These are phyloP conservation scores for Ardeotis arabs DNA, from an alignment of 2,113 vertebrate species.

Conservation along the genomic window DNA sequence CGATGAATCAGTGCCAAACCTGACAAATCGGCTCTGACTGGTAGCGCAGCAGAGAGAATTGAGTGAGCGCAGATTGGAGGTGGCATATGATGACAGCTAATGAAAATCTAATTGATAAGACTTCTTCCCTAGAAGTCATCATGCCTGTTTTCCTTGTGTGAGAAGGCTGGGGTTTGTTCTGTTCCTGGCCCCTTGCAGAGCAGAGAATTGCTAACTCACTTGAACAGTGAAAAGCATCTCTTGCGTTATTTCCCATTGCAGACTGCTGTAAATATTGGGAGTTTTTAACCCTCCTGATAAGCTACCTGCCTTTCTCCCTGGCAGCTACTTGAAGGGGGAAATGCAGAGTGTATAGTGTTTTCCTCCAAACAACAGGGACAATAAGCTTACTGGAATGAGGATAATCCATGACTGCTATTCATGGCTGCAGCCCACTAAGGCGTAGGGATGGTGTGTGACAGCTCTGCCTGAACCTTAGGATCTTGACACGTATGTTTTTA, in stretches of 20 bases:
- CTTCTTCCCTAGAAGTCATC: not conserved
- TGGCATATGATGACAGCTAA: not conserved
- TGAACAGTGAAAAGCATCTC: not conserved
- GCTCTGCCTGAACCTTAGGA: not conserved
- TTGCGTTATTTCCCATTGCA: not conserved
- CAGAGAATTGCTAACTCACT: not conserved
- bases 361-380: not conserved
- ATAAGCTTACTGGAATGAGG: not conserved
- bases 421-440: not conserved
- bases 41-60: not conserved
- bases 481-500: not conserved
- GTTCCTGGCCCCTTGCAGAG: not conserved
- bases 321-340: not conserved
- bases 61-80: not conserved
- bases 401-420: not conserved
- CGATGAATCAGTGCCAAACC: not conserved
- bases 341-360: not conserved
- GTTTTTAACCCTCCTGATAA: not conserved
- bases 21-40: not conserved
- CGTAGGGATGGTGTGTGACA: not conserved
- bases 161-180: not conserved
- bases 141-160: not conserved
- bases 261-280: not conserved
- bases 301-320: not conserved
- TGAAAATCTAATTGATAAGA: not conserved